Evolutionary conservation across 2,888 invertebrate species (phyloP).

Genomic region (Ommatoiulus sabulosus): DNA sequence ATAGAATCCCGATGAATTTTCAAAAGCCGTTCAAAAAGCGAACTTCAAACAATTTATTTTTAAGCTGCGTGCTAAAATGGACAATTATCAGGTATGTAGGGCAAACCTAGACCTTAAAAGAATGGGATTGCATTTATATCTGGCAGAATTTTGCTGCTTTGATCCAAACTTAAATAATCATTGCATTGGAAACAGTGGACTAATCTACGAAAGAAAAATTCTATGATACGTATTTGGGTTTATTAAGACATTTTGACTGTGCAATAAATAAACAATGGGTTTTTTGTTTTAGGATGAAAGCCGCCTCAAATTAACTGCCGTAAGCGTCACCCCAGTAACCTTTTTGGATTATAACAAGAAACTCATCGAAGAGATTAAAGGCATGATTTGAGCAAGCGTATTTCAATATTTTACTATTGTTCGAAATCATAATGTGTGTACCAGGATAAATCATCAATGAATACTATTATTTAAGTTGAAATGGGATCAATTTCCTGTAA

Average conservation of each 20-base stretch:
- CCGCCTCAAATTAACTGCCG: conserved; percentile 80
- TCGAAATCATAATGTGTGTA: not conserved
- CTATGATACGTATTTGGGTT: too few relatives aligned
- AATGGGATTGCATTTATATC: too few relatives aligned
- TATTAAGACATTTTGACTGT: not conserved
- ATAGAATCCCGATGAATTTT: not conserved
- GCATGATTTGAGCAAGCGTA: not conserved
- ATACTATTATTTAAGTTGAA: too few relatives aligned
- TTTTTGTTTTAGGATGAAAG: conserved; percentile 78
- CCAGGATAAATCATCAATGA: not conserved
- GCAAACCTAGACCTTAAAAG: not conserved
- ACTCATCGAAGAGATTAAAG: conserved; percentile 78
- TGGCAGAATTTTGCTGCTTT: too few relatives aligned
- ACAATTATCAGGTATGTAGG: conserved; percentile 87
- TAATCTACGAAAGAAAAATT: not conserved
- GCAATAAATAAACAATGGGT: conserved; percentile 13
- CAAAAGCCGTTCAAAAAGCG: conserved; percentile 80
- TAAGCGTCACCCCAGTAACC: conserved; percentile 79
- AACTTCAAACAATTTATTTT: conserved; percentile 77
- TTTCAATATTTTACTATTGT: not conserved
- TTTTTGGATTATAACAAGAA: conserved; percentile 80
- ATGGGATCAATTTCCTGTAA: too few relatives aligned
- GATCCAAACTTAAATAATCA: too few relatives aligned
- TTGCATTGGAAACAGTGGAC: too few relatives aligned
- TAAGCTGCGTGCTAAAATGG: conserved; percentile 88